These are phyloP conservation scores for Colius striatus DNA, from an alignment of 2,113 vertebrate species.

Conservation along the genomic window DNA sequence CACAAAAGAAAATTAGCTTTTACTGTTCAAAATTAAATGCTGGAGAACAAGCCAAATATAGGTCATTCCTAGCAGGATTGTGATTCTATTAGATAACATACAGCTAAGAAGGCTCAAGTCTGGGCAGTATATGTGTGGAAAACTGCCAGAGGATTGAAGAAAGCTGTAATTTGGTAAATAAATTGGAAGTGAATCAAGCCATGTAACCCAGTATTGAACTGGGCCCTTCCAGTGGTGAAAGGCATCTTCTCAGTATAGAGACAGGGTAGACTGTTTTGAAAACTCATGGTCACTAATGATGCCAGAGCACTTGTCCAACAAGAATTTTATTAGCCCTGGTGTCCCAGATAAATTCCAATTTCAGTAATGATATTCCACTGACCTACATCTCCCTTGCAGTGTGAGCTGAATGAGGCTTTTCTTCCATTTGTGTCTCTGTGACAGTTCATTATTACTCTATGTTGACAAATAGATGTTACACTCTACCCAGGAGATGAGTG, in stretches of 20 bases:
- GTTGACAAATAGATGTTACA: slow-evolving; percentile 24
- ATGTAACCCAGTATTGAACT: neutral
- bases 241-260: neutral
- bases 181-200: neutral
- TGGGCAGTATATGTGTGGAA: neutral
- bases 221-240: neutral
- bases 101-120: slow-evolving; percentile 8
- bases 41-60: slow-evolving; percentile 50
- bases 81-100: slow-evolving; percentile 42
- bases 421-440: neutral
- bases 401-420: slow-evolving; percentile 20
- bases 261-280: neutral
- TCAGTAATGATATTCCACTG: slow-evolving; percentile 50
- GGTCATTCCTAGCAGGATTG: slow-evolving; percentile 18
- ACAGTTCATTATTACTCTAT: neutral
- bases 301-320: neutral
- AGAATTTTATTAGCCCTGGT: neutral
- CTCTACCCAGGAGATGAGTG: neutral
- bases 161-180: neutral
- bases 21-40: slow-evolving; percentile 54
- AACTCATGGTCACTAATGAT: neutral
- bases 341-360: slow-evolving; percentile 31
- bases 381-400: slow-evolving; percentile 39
- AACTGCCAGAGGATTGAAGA: neutral
- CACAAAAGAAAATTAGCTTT: slow-evolving; percentile 64